phyloP scores from a whole-genome alignment of 1,140 invertebrate species.

The Gryon sp. region DNA sequence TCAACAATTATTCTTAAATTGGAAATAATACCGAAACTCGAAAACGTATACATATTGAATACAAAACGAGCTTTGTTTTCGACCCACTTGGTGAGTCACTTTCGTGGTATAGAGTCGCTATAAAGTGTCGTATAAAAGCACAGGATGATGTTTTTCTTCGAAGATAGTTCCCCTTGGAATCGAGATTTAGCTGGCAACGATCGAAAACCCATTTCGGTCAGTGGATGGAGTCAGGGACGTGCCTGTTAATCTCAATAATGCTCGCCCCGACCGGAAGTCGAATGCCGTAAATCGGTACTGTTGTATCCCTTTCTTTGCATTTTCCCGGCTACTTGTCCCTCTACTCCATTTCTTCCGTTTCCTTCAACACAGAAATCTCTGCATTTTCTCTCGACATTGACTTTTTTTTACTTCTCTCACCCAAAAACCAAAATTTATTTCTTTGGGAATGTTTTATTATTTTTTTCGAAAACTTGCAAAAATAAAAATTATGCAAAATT shows the following conservation, averaged over 20 bases:
- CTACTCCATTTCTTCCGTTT: constrained; percentile 60
- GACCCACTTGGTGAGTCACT: constrained; percentile 33
- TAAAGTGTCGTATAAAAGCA: constrained; percentile 31
- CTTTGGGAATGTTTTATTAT: constrained; percentile 10
- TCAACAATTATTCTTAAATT: not conserved
- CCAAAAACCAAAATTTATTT: constrained; percentile 30
- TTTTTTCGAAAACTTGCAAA: no score
- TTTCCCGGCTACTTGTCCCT: constrained; percentile 59
- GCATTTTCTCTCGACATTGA: constrained; percentile 43
- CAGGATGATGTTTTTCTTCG: constrained; percentile 28
- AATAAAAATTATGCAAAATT: no score
- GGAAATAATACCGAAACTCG: no score
- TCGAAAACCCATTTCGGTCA: constrained; percentile 63
- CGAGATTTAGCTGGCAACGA: constrained; percentile 53
- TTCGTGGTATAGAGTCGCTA: constrained; percentile 21
- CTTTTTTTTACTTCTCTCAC: constrained; percentile 36
- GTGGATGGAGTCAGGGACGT: constrained; percentile 60
- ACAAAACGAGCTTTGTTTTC: not conserved
- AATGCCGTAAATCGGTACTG: constrained; percentile 58
- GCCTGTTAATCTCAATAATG: constrained; percentile 65
- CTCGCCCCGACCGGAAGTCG: constrained; percentile 58
- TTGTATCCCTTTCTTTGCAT: constrained; percentile 53
- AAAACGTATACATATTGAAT: no score
- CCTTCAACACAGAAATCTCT: constrained; percentile 40
- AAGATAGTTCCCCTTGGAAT: constrained; percentile 31